phyloP scores from a whole-genome alignment of 2,888 invertebrate species.

The Chaetogeoica ovagalla region DNA sequence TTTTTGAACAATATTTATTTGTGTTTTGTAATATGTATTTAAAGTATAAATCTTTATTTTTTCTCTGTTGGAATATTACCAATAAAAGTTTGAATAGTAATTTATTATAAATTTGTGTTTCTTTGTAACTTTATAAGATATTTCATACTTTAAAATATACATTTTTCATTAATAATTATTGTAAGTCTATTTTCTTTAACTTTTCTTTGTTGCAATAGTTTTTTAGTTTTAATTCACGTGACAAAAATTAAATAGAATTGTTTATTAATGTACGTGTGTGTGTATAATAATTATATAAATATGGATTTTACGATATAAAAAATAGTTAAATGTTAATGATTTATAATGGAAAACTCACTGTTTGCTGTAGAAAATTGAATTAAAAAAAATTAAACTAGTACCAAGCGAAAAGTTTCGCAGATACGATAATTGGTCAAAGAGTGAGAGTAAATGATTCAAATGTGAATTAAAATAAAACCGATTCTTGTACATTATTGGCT shows the following conservation, averaged over 20 bases:
- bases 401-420: no score
- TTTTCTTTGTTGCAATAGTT: background rate
- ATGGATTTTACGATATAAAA: no score
- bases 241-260: background rate
- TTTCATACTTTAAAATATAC: constrained; percentile 18
- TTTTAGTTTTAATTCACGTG: background rate
- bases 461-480: no score
- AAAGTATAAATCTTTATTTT: background rate
- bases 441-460: no score
- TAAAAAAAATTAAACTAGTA: no score
- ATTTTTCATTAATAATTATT: background rate
- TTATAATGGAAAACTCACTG: no score
- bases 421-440: no score
- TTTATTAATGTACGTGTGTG: background rate
- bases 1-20: constrained; percentile 12
- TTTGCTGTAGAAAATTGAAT: no score
- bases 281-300: background rate
- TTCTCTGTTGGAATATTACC: background rate
- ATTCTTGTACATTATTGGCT: no score
- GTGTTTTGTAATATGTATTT: constrained; percentile 16
- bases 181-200: background rate
- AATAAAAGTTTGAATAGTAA: background rate
- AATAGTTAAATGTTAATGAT: no score
- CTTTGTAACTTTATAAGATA: background rate
- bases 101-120: background rate